Evolutionary conservation across 2,888 invertebrate genomes (phyloP), one percentile per base, ranked within the genome.

Genomic region (Tachystola acroxantha): DNA sequence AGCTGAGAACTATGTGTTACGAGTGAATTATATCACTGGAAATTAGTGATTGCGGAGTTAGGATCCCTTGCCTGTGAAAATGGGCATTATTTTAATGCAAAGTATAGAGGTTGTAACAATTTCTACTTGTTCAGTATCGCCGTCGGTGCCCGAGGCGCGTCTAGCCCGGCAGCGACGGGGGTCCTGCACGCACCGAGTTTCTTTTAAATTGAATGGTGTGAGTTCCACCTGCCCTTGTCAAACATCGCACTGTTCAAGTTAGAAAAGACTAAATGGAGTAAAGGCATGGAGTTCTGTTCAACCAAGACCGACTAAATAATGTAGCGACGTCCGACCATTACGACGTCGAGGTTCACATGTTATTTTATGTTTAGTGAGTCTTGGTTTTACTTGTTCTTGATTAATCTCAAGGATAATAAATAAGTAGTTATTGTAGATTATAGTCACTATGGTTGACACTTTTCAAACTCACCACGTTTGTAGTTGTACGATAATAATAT

Each of bases 21-120:
- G 82, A 71, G 77, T 81, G 76, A 78, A 71, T 65, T 63, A 19
- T 67, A 64, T 84, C 82, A 82, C 85, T 81, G 82, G 70, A n/a
- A 74, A 67, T 68, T 71, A 70, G 78, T 63, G 82, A 73, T 75
- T 72, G 80, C 71, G 84, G 67, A 75, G 82, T 79, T 82, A 78
- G 84, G 81, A 84, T 84, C 84, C 86, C 85, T 86, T 87, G 86
- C 88, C 88, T 88, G 88, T 89, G 91, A 92, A 92, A 93, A 93
- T 91, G 91, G 91, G 92, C 93, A 93, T 94, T 93, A 93, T 90
- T 94, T 94, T 93, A 91, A 92, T 94, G 94, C 94, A 94, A 94
- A 94, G 94, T 94, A 93, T 93, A 93, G 93, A 93, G 91, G 93
- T 93, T 93, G 92, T 93, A 92, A 86, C 80, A 75, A 68, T 84